These are phyloP conservation scores for Nicator chloris DNA, from an alignment of 2,113 vertebrate genomes.

Conservation along the genomic window DNA sequence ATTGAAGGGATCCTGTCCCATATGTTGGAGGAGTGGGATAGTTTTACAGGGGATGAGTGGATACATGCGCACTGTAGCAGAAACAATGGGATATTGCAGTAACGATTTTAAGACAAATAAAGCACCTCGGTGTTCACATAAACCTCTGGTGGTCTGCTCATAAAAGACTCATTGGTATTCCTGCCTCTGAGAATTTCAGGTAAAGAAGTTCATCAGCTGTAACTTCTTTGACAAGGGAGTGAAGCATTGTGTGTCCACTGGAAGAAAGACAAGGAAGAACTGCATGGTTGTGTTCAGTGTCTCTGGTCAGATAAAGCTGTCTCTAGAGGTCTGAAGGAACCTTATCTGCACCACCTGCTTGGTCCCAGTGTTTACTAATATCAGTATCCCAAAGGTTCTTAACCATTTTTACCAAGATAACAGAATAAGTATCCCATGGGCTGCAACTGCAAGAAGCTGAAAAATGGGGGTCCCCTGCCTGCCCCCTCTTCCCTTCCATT, in stretches of 20 bases:
- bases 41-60: neutral
- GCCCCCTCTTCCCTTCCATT: rapidly evolving
- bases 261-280: neutral
- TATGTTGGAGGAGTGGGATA: neutral
- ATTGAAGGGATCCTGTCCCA: neutral
- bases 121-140: neutral
- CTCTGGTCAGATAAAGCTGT: neutral
- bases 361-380: neutral
- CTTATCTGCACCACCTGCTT: neutral
- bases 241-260: neutral
- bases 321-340: neutral
- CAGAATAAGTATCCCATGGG: neutral
- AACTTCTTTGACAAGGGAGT: neutral
- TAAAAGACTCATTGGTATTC: neutral
- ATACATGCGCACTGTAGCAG: neutral
- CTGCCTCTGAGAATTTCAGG: neutral
- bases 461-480: neutral
- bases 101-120: neutral
- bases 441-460: neutral
- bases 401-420: neutral
- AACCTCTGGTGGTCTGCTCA: neutral
- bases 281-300: neutral
- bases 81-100: neutral
- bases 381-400: neutral
- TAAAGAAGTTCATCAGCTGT: neutral